These are phyloP conservation scores for Zaprionus lineosus DNA, from an alignment of 2,888 invertebrate species.

Conservation along the genomic window DNA sequence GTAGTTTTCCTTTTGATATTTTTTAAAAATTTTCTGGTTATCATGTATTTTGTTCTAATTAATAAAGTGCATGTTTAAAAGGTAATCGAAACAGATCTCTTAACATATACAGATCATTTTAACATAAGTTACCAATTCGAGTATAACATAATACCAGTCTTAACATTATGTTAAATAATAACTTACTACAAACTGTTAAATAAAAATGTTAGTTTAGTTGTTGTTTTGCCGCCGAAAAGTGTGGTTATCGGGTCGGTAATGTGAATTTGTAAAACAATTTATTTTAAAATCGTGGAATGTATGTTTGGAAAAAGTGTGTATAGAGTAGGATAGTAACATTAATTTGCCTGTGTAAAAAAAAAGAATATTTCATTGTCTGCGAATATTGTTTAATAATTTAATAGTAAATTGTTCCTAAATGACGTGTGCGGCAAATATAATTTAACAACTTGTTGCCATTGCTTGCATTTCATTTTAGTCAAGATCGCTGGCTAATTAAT, in stretches of 20 bases:
- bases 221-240: slow-evolving; percentile 26
- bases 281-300: slow-evolving; percentile 25
- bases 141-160: slow-evolving; percentile 16
- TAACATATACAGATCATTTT: slow-evolving; percentile 4
- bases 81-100: slow-evolving; percentile 12
- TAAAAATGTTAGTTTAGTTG: slow-evolving; percentile 33
- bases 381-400: no score
- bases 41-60: no score
- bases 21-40: no score
- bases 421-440: slow-evolving; percentile 1
- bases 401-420: no score
- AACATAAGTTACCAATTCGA: slow-evolving; percentile 37
- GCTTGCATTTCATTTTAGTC: slow-evolving; percentile 12
- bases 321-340: no score
- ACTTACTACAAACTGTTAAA: no score
- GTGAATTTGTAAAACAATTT: not conserved
- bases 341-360: no score
- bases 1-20: no score
- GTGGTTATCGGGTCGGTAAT: not conserved
- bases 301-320: slow-evolving; percentile 18
- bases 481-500: slow-evolving; percentile 21
- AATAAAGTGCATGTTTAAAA: not conserved
- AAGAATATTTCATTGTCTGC: no score
- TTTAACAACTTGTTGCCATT: slow-evolving; percentile 12
- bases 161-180: no score